A percentile compares a stretch with the other conserved stretches of the same genome.
Evolutionary conservation across 2,113 vertebrate species (phyloP).

Genomic region (Herpailurus yagouaroundi): DNA sequence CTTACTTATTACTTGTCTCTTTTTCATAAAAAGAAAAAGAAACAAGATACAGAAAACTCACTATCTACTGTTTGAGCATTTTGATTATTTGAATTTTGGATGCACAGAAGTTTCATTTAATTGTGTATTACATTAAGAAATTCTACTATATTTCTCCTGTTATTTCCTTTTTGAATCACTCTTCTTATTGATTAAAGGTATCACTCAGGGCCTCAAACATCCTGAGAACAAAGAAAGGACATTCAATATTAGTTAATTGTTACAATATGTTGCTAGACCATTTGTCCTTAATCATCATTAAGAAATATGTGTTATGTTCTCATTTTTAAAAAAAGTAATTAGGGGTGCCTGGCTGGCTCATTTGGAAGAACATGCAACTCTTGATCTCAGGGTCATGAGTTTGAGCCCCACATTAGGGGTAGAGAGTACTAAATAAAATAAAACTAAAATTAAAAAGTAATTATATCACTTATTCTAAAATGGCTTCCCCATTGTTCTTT

Average conservation of each 20-base stretch:
- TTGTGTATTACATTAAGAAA: neutral
- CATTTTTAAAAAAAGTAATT: neutral
- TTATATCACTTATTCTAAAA: neutral
- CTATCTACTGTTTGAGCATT: neutral
- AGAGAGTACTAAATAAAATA: neutral
- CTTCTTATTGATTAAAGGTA: neutral
- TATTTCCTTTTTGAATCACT: slow-evolving; percentile 7
- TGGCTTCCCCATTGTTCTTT: neutral
- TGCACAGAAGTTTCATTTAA: neutral
- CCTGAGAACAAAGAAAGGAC: neutral
- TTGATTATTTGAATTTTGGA: neutral
- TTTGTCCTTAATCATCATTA: neutral
- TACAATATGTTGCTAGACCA: neutral
- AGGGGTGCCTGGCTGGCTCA: neutral
- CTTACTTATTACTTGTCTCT: neutral
- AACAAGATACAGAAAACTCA: neutral
- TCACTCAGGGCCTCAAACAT: neutral
- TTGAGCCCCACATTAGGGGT: neutral
- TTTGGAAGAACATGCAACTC: neutral
- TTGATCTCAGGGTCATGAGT: neutral
- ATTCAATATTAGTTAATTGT: neutral
- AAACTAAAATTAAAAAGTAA: neutral
- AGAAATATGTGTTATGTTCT: neutral
- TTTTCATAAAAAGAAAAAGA: slow-evolving; percentile 41
- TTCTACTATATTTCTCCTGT: neutral